Percentiles rank a stretch among this genome's conserved stretches.
phyloP scores from a whole-genome alignment of 1,140 invertebrate species.

The Leucophenga varia region DNA sequence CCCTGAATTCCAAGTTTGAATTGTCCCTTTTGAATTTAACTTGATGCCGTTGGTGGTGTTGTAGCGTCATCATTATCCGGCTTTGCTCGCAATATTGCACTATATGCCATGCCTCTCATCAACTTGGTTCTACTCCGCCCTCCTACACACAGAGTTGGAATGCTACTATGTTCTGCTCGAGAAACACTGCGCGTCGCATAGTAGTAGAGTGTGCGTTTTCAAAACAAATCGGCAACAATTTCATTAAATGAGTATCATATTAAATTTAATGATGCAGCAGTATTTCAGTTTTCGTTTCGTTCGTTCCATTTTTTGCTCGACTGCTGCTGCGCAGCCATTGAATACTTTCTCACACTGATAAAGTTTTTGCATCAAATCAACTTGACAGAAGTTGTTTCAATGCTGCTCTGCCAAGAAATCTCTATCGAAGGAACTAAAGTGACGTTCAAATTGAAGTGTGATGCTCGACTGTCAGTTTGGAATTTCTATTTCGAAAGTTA shows the following conservation, averaged over 20 bases:
- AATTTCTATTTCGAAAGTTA: constrained; percentile 42
- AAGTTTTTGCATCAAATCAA: constrained; percentile 33
- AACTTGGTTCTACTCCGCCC: constrained; percentile 14
- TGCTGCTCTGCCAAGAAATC: constrained; percentile 23
- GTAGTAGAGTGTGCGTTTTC: constrained; percentile 52
- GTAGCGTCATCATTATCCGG: constrained; percentile 45
- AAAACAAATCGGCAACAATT: constrained; percentile 58
- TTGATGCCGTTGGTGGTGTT: constrained; percentile 16
- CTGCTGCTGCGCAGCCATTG: neutral
- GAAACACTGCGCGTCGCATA: constrained; percentile 34
- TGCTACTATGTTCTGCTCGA: constrained; percentile 17
- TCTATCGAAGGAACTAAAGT: constrained; percentile 22
- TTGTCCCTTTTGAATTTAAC: neutral
- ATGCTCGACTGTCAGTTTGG: constrained; percentile 31
- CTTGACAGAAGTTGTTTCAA: constrained; percentile 28
- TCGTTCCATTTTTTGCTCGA: constrained; percentile 25
- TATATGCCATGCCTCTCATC: constrained; percentile 19
- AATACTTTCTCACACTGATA: constrained; percentile 6
- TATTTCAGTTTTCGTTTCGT: constrained; percentile 56
- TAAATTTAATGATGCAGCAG: constrained; percentile 58
- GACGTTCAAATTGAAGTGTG: constrained; percentile 24
- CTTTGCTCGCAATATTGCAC: constrained; percentile 53
- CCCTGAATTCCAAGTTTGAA: constrained; percentile 4
- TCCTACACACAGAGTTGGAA: constrained; percentile 9
- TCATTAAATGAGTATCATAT: constrained; percentile 58